Evolutionary conservation across 1,140 invertebrate genomes (phyloP).

Genomic region (Parasteatoda tepidariorum): DNA sequence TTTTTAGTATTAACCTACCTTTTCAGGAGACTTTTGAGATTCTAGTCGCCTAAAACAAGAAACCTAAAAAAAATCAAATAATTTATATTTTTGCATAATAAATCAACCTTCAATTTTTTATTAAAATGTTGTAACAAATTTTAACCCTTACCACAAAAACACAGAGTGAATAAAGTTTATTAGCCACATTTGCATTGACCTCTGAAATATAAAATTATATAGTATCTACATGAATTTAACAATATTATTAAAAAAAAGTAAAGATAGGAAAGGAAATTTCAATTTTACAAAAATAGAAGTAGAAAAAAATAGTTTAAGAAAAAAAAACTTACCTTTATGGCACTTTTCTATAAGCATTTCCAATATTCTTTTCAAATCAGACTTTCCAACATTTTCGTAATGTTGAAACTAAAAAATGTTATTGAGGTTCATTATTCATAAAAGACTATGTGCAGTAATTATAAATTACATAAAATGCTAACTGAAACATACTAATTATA

Average conservation of each 20-base stretch:
- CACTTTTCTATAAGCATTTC: conserved; percentile 8
- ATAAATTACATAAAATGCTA: neutral
- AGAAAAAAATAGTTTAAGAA: no score
- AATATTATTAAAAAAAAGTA: no score
- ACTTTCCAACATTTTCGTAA: conserved; percentile 9
- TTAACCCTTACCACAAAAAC: conserved; percentile 23
- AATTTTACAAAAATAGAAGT: neutral
- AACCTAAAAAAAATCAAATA: conserved; percentile 19
- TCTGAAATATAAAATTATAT: conserved; percentile 11
- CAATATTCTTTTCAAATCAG: conserved; percentile 17
- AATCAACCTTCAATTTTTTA: no score
- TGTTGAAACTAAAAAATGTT: conserved; percentile 17
- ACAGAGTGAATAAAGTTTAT: conserved; percentile 35
- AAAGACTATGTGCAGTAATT: neutral
- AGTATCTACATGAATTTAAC: no score
- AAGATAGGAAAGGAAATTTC: conserved; percentile 5
- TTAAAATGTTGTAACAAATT: no score
- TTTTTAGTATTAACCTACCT: neutral
- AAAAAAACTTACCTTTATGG: conserved; percentile 25
- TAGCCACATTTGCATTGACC: neutral
- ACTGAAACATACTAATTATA: neutral
- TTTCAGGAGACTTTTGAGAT: neutral
- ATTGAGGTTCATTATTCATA: neutral
- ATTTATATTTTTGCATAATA: no score
- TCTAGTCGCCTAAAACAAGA: conserved; percentile 22